phyloP scores from a whole-genome alignment of 2,113 vertebrate species.

The Cottus gobio region DNA sequence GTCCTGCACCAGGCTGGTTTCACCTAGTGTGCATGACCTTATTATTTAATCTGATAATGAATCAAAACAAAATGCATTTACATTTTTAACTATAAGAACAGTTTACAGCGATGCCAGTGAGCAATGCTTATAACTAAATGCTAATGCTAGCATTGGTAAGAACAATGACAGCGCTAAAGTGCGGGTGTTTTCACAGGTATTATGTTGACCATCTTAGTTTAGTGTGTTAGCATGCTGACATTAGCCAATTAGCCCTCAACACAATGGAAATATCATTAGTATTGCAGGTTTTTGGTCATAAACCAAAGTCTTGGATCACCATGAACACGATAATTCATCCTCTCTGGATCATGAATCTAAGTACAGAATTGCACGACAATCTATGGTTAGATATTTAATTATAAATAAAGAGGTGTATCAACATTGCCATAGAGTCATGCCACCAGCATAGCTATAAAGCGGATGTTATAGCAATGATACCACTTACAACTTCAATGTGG shows the following conservation, averaged over 20 bases:
- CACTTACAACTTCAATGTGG: neutral
- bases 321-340: neutral
- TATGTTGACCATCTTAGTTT: neutral
- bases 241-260: neutral
- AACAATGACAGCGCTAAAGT: neutral
- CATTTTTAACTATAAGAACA: neutral
- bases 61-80: constrained; percentile 15
- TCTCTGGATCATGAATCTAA: neutral
- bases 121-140: neutral
- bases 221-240: neutral
- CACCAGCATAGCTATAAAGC: neutral
- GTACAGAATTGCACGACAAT: neutral
- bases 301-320: neutral
- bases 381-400: neutral
- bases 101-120: neutral
- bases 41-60: neutral
- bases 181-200: neutral
- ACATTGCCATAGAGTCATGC: neutral
- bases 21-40: neutral
- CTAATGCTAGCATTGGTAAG: neutral
- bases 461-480: neutral
- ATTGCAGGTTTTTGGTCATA: neutral
- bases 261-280: neutral
- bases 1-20: neutral
- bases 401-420: neutral